Base-by-base conservation (phyloP, 2,888 invertebrate species). In the Strigamia maritima region DNA sequence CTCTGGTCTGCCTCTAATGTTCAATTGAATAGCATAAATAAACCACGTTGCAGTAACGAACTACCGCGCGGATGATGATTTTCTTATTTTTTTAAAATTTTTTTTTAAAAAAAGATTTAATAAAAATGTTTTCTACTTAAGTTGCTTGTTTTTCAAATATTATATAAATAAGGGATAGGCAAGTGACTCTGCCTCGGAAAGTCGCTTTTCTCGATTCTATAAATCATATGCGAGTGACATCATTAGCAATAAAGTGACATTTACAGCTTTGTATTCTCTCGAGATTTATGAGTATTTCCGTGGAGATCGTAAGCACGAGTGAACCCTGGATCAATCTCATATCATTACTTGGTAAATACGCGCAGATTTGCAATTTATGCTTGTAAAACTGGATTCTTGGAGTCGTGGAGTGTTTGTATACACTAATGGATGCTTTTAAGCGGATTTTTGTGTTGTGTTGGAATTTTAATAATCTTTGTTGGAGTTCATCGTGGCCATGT, bases 241-340 rank as follows among this genome's bases (percentile, higher is more conserved):
- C 49, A 49, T 49, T 49, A 49, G 49, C 49, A 49, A 49, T 49
- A 49, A 49, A 49, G 49, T 49, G 49, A 49, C 49, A 49, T 49
- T 49, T 49, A 49, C 49, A 49, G 49, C 49, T 49, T n/a, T 49
- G 49, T 49, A 49, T 49, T 49, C 49, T 49, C 49, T 7, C 16
- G 49, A 49, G 49, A 49, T 49, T 49, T 49, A 49, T 49, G 49
- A 49, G 49, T 19, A 49, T 49, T 49, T 49, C 49, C 49, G 14
- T 19, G 49, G 49, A 49, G 49, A 49, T 49, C 49, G 49, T 19
- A 49, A 49, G 49, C 49, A 49, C 49, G 49, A 49, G 49, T 49
- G 49, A 49, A 49, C 49, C 19, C 49, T 49, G 49, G 49, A 49
- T 49, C 49, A 49, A 49, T 49, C n/a, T 49, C 49, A 49, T 49